A percentile compares a stretch with the other conserved stretches of the same genome.
Evolutionary conservation across 2,113 vertebrate genomes (phyloP).

Genomic region (Pseudorhombus dupliciocellatus): DNA sequence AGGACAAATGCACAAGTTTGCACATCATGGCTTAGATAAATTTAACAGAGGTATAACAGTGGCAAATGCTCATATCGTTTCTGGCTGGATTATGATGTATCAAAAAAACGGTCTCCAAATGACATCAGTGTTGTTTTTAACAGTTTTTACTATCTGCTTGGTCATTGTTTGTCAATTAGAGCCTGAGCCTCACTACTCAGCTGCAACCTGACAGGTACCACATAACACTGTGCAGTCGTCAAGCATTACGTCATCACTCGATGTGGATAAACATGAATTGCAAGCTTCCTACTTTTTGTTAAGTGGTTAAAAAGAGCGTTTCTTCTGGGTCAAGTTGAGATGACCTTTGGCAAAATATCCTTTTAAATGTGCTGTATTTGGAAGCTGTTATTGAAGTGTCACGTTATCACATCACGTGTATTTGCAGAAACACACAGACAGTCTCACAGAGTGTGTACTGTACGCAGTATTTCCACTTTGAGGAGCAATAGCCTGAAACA

Average conservation of each 20-base stretch:
- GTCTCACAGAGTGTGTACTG: background rate
- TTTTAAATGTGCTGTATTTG: background rate
- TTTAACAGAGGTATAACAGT: too few species aligned
- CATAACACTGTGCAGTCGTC: conserved; percentile 47
- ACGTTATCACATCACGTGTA: too few species aligned
- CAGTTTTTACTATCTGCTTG: too few species aligned
- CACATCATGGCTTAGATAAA: too few species aligned
- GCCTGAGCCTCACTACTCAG: conserved; percentile 25
- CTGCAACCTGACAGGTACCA: conserved; percentile 56
- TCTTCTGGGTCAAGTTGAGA: conserved; percentile 11
- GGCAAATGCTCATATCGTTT: too few species aligned
- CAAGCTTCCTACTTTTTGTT: conserved; percentile 64
- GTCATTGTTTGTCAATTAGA: too few species aligned
- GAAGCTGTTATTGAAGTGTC: background rate
- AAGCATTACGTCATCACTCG: conserved; percentile 52
- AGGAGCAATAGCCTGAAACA: background rate
- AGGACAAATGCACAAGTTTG: too few species aligned
- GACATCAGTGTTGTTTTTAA: too few species aligned
- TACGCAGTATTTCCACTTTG: background rate
- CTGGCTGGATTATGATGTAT: too few species aligned
- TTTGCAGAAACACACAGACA: background rate
- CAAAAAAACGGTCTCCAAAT: too few species aligned
- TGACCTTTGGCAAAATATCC: background rate
- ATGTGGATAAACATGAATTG: conserved; percentile 70
- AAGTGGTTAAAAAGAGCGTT: conserved; percentile 51